Conservation (phyloP, 2,113 vertebrate genomes). For the Aspiorhynchus laticeps region DNA sequence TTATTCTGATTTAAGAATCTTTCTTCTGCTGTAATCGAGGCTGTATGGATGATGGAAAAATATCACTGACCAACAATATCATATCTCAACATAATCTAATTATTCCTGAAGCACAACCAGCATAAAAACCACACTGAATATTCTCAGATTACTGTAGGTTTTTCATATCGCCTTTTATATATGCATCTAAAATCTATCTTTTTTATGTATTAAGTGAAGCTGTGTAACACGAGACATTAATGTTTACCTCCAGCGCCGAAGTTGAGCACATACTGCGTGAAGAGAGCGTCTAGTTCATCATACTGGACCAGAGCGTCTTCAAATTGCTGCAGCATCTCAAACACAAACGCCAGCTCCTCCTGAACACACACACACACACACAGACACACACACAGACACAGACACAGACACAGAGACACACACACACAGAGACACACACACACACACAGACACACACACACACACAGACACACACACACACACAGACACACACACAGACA, state of each 20-base stretch:
- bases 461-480: background rate
- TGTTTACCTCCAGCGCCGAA: constrained; percentile 92
- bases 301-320: constrained; percentile 97
- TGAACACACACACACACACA: constrained; percentile 60
- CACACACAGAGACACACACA: too few relatives aligned
- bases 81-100: too few relatives aligned
- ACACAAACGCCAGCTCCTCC: constrained; percentile 98
- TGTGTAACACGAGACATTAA: background rate
- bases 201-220: background rate
- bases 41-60: too few relatives aligned
- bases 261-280: constrained; percentile 98
- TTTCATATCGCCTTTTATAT: background rate
- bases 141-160: background rate
- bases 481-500: too few relatives aligned
- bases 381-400: background rate
- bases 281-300: constrained; percentile 97
- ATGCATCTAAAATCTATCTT: too few relatives aligned
- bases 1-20: too few relatives aligned
- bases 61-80: too few relatives aligned
- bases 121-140: background rate
- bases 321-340: constrained; percentile 99
- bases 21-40: background rate
- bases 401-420: too few relatives aligned
- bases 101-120: too few relatives aligned
- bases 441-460: background rate